phyloP scores from a whole-genome alignment of 2,888 invertebrate species.

The Nudaria mundana region DNA sequence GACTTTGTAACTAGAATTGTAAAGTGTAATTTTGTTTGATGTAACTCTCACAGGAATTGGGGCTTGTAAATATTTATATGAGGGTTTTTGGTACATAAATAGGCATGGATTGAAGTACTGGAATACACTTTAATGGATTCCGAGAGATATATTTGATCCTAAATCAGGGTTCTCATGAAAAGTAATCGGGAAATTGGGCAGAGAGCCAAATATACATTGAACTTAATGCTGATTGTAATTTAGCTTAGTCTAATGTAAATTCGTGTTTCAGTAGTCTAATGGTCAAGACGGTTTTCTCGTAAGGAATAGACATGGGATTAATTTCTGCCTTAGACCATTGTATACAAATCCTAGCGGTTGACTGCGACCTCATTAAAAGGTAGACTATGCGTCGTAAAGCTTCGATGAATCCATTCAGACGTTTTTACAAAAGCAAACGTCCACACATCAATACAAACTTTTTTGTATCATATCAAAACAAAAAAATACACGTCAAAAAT shows the following conservation, averaged over 20 bases:
- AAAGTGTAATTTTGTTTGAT: conserved; percentile 50
- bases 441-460: no score
- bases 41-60: conserved; percentile 34
- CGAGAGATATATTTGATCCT: conserved; percentile 37
- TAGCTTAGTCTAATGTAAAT: conserved; percentile 9
- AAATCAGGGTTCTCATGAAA: conserved; percentile 44
- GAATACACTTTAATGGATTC: conserved; percentile 54
- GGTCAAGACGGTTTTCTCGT: no score
- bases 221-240: conserved; percentile 21
- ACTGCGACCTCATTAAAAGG: no score
- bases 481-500: no score
- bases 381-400: no score
- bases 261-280: no score
- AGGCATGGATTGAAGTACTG: conserved; percentile 49
- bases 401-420: no score
- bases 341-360: no score
- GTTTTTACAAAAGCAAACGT: no score
- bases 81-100: conserved; percentile 41
- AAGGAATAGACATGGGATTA: no score
- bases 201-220: conserved; percentile 10
- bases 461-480: no score
- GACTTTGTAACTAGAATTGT: conserved; percentile 31
- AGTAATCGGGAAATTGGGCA: conserved; percentile 37
- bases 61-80: conserved; percentile 55
- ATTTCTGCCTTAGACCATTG: no score